phyloP scores from a whole-genome alignment of 2,888 invertebrate species.

The Drosophila antonietae region DNA sequence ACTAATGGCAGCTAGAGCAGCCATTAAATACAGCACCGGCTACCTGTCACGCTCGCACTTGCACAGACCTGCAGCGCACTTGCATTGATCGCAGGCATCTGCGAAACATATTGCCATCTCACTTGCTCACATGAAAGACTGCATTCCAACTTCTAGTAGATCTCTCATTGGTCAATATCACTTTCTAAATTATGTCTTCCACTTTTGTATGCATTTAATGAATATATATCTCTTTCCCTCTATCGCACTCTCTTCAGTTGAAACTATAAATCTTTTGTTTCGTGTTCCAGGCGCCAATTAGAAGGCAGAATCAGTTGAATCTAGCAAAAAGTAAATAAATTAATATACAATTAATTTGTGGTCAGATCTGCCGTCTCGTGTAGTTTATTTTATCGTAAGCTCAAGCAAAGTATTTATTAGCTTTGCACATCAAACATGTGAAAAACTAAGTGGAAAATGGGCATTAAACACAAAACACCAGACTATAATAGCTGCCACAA shows the following conservation, averaged over 20 bases:
- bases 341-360: constrained; percentile 27
- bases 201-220: accelerated
- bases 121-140: not conserved
- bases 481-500: constrained; percentile 47
- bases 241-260: not conserved
- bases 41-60: not conserved
- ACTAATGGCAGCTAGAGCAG: not conserved
- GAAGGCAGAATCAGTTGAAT: not conserved
- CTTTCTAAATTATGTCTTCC: too few relatives aligned
- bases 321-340: constrained; percentile 8
- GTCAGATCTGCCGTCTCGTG: constrained; percentile 10
- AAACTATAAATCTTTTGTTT: not conserved
- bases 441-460: constrained; percentile 27
- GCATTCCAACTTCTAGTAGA: not conserved
- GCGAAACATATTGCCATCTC: not conserved
- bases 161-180: not conserved
- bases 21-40: not conserved
- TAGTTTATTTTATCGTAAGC: constrained; percentile 29
- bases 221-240: not conserved
- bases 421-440: constrained; percentile 31
- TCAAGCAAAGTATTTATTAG: constrained; percentile 10
- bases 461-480: constrained; percentile 30
- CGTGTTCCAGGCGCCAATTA: not conserved
- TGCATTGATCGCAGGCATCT: not conserved
- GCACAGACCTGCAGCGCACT: not conserved